A percentile compares a stretch with the other conserved stretches of the same genome.
Conservation (phyloP, 2,888 invertebrate genomes). For the Zele albiditarsus region DNA sequence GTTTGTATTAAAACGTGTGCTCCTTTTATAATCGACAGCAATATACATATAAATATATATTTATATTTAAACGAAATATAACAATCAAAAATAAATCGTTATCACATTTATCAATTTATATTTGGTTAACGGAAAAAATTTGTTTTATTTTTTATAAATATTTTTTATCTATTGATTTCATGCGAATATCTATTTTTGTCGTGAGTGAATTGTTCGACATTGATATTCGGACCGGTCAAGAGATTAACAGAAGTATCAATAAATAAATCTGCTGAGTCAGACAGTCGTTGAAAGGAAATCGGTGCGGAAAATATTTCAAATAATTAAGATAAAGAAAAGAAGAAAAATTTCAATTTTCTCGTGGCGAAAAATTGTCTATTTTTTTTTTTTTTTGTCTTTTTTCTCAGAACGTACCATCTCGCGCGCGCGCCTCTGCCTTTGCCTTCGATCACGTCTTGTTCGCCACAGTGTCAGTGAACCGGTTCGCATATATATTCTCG, state of each 20-base stretch:
- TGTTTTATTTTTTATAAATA: no score
- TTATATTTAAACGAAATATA: not conserved
- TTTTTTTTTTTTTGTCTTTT: not conserved
- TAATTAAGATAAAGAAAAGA: not conserved
- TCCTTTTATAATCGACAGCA: conserved; percentile 11
- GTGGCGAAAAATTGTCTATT: not conserved
- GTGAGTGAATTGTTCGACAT: not conserved
- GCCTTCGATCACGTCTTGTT: conserved; percentile 25
- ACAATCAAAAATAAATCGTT: no score
- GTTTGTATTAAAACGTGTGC: conserved; percentile 26
- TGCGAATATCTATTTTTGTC: not conserved
- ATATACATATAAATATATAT: not conserved
- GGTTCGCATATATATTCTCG: conserved; percentile 33
- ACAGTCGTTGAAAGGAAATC: not conserved
- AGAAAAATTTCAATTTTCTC: not conserved
- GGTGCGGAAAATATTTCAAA: not conserved
- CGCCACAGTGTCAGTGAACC: conserved; percentile 50
- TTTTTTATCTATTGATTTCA: no score
- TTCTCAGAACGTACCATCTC: conserved; percentile 4
- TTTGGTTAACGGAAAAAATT: no score
- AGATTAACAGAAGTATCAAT: not conserved
- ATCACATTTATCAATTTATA: no score
- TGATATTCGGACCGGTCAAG: not conserved
- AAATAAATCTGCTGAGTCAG: not conserved
- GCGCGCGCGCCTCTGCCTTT: not conserved